phyloP scores from a whole-genome alignment of 2,113 vertebrate genomes.

The Centrocercus urophasianus region DNA sequence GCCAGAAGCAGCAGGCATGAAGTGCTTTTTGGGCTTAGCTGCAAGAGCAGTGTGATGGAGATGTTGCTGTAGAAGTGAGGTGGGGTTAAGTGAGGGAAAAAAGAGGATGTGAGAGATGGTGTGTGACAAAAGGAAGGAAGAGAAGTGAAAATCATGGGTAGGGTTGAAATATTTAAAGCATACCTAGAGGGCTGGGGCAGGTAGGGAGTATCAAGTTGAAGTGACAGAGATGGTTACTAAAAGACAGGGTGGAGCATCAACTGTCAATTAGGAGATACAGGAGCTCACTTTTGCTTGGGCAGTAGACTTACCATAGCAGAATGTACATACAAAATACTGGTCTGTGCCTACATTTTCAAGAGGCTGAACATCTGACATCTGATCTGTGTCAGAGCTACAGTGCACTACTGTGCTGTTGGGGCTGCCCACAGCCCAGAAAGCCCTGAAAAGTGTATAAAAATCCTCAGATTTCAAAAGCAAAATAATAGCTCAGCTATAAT shows the following conservation, averaged over 20 bases:
- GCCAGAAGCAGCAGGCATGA: background rate
- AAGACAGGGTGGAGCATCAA: background rate
- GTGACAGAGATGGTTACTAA: background rate
- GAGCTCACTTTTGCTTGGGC: background rate
- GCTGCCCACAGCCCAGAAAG: background rate
- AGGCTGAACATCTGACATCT: background rate
- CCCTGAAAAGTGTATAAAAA: background rate
- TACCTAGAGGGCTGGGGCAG: background rate
- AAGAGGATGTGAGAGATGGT: background rate
- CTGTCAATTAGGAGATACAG: background rate
- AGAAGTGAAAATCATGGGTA: background rate
- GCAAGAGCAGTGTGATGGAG: background rate
- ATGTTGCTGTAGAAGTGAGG: background rate
- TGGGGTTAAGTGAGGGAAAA: background rate
- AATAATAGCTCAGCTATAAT: background rate
- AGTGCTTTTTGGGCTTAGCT: background rate
- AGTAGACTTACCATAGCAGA: background rate
- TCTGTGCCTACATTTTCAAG: background rate
- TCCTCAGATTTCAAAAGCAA: background rate
- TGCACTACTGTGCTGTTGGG: background rate
- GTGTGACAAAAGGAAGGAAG: background rate
- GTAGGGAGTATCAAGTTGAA: background rate
- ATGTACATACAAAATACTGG: background rate
- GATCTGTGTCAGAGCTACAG: background rate
- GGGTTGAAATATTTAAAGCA: background rate